Base-by-base conservation (phyloP, 2,113 vertebrate species). In the Aphelocoma coerulescens region DNA sequence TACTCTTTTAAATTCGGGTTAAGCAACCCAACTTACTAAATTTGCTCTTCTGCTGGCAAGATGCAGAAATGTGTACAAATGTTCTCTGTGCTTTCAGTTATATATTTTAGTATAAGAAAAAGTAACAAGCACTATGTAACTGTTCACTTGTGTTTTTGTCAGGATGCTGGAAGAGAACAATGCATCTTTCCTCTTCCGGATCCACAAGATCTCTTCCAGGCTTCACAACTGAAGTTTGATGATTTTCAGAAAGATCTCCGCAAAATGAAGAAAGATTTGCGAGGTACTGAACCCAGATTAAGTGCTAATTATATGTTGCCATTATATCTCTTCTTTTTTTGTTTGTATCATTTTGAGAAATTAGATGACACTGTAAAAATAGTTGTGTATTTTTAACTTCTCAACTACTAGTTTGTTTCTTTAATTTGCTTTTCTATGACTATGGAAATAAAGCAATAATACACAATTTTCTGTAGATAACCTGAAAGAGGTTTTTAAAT, bases 211-310 rank as follows among this genome's bases (percentile, higher is more conserved):
- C 98, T 99, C 51, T 99, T 99, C 93, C 99, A 99, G 96, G 98
- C 98, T 24, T 99, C 99, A 1, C 99, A 99, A 85, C 98, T 99
- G 98, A 99, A 99, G 93, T 99, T 99, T 98, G 99, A 99, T 91
- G 99, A 99, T 85, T 99, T 99, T 97, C 98, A 99, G 49, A 99
- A 99, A 97, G 99, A 99, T 84, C 98, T 99, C 28, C 96, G 97
- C 41, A 98, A 99, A 97, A 98, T 99, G 41, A 98, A 98, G 88
- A 99, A 99, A 96, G 99, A 99, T 96, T 97, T 99, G 57, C 96
- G 98, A 98, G 99, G 99, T 99, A 98, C 27, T 46, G 63, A 73
- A 49, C 61, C 30, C 35, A 67, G 46, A 82, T 91, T 26, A 82
- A 62, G 24, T 57, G 67, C 10, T 46, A 59, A 49, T n/a, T 79